Base-by-base conservation (phyloP, 2,797 vertebrate species). In the Microctenopoma lineatum region DNA sequence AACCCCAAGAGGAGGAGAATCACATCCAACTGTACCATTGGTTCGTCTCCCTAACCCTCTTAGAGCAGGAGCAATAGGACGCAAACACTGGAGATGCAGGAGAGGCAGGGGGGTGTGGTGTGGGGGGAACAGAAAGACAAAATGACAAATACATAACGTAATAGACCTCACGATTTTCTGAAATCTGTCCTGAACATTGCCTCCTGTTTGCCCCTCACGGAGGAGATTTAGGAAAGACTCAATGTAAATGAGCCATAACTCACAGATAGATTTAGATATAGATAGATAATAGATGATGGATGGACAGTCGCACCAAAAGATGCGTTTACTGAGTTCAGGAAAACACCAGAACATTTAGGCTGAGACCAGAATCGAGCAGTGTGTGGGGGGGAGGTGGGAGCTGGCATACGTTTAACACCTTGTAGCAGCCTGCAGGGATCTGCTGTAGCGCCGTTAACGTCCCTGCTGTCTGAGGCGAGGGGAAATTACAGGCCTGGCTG, bases 1-100 rank as follows among this genome's bases (percentile, higher is more conserved):
- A 99, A 99, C 90, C 97, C 97, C 54, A 99, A 99, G 91, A 94
- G 97, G 59, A 94, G 97, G 91, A 98, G 96, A 94, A 99, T 99
- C 90, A 98, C 97, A 57, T 96, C 97, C 79, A 99, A 98, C 92
- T 99, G 97, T 85, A 98, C 97, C 82, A 98, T 99, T 76, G 97
- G 97, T 99, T 63, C n/a, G 86, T 77, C 14, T 12, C 26, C 14
- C 18, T 32, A 32, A 5, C 29, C 5, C 12, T 12, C 15, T 21
- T 8, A 1, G 45, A 13, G 42, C 11, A 18, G 14, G 21, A 41
- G 41, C 29, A 32, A 44, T 32, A 16, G 36, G 55, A 25, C 27
- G 27, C 4, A 53, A 38, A 53, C 11, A 51, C 13, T 32, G 36
- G 16, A 32, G 65, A 59, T 13, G 14, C 53, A 38, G 27, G 29